Conservation (phyloP, 2,888 invertebrate species). For the Drosophila setosimentum region DNA sequence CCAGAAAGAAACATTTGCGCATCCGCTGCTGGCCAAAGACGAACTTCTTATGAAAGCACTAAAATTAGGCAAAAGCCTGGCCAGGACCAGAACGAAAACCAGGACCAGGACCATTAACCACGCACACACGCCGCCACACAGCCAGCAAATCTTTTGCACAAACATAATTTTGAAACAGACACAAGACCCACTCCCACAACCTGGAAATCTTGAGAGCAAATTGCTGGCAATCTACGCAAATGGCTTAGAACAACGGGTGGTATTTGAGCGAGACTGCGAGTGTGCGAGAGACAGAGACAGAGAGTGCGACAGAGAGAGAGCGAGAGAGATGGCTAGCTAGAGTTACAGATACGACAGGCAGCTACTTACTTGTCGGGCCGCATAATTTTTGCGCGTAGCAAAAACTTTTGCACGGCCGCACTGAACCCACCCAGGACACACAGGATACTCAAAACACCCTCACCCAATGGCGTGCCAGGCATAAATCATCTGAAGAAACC, state of each 20-base stretch:
- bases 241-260: conserved; percentile 83
- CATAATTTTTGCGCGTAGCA: conserved; percentile 67
- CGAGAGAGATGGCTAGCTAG: conserved; percentile 10
- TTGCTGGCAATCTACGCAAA: conserved; percentile 83
- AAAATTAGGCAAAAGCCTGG: conserved; percentile 63
- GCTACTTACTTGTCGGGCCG: conserved; percentile 59
- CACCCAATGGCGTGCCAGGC: conserved; percentile 72
- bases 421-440: conserved; percentile 35
- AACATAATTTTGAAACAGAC: conserved; percentile 80
- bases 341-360: conserved; percentile 31
- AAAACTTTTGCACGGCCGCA: conserved; percentile 66
- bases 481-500: conserved; percentile 73
- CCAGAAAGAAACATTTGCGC: conserved; percentile 58
- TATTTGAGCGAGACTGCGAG: conserved; percentile 49
- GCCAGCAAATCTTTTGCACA: conserved; percentile 74
- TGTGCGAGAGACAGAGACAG: conserved; percentile 6
- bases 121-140: conserved; percentile 23
- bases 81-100: conserved; percentile 1
- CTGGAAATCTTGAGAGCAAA: conserved; percentile 81
- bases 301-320: conserved; percentile 2
- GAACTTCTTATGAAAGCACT: conserved; percentile 61
- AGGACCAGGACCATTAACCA: conserved; percentile 38
- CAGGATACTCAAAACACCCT: conserved; percentile 56
- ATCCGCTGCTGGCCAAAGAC: conserved; percentile 59
- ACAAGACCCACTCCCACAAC: conserved; percentile 59